Evolutionary conservation across 2,113 vertebrate genomes (phyloP).

Genomic region (Urocolius indicus): DNA sequence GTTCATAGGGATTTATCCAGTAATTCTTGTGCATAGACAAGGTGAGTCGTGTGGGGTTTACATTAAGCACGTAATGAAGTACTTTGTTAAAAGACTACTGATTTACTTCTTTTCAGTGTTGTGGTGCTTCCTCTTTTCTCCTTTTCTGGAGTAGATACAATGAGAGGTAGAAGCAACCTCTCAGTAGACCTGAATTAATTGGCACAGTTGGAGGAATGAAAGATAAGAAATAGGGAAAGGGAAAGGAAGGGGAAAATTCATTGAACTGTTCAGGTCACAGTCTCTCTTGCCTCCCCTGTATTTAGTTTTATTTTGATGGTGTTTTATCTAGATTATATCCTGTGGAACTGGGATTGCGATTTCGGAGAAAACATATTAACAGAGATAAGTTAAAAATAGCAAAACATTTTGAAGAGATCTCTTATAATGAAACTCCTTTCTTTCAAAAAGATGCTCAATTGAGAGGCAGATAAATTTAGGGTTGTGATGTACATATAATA

Average conservation of each 20-base stretch:
- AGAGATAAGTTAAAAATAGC: neutral
- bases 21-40: neutral
- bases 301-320: neutral
- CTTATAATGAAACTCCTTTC: neutral
- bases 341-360: neutral
- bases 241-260: neutral
- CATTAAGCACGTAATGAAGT: neutral
- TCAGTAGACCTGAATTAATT: neutral
- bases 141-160: neutral
- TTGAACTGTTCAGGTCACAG: neutral
- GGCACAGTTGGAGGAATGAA: neutral
- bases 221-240: accelerated
- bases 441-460: neutral
- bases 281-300: neutral
- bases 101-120: neutral
- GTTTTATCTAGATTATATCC: neutral
- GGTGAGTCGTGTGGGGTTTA: neutral
- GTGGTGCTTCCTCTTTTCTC: neutral
- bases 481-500: neutral
- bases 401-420: neutral
- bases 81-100: neutral
- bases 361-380: neutral
- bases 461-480: neutral
- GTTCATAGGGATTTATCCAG: neutral
- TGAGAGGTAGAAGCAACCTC: neutral